These are phyloP conservation scores for Propithecus coquereli DNA, from an alignment of 2,113 vertebrate genomes.

Conservation along the genomic window DNA sequence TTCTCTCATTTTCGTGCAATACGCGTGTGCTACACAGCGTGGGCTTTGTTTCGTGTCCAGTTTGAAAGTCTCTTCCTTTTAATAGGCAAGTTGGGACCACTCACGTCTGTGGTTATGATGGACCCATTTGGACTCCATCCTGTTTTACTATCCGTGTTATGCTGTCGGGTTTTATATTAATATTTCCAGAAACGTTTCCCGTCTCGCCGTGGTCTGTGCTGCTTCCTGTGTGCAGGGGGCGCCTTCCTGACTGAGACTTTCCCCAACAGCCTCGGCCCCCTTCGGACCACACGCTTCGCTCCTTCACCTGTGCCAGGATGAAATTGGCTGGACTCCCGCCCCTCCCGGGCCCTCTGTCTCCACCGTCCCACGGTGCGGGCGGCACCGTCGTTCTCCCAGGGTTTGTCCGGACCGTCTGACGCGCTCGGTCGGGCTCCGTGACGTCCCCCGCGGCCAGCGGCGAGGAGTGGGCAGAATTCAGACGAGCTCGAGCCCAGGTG, in stretches of 20 bases:
- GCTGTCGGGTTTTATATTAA: background rate
- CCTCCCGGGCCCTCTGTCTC: too few species aligned
- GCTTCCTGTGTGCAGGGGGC: too few species aligned
- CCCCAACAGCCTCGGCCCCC: background rate
- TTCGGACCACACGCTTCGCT: too few species aligned
- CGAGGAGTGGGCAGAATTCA: too few species aligned
- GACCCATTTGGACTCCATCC: background rate
- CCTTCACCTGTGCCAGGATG: too few species aligned
- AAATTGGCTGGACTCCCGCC: background rate
- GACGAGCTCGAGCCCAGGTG: background rate
- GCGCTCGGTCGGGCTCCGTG: too few species aligned
- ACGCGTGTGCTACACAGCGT: background rate
- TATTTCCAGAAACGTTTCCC: background rate
- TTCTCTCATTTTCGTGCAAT: background rate
- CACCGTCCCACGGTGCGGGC: too few species aligned
- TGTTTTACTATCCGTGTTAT: too few species aligned
- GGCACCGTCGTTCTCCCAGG: background rate
- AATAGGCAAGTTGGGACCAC: background rate
- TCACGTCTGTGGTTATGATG: too few species aligned
- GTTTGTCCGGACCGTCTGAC: background rate
- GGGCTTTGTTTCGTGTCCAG: too few species aligned
- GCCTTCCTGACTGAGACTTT: background rate
- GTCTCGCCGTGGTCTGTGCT: too few species aligned
- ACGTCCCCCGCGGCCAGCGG: background rate
- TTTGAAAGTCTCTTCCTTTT: background rate